Evolutionary conservation across 2,113 vertebrate genomes (phyloP), one percentile per base, ranked within the genome.

Genomic region (Saiga tatarica): DNA sequence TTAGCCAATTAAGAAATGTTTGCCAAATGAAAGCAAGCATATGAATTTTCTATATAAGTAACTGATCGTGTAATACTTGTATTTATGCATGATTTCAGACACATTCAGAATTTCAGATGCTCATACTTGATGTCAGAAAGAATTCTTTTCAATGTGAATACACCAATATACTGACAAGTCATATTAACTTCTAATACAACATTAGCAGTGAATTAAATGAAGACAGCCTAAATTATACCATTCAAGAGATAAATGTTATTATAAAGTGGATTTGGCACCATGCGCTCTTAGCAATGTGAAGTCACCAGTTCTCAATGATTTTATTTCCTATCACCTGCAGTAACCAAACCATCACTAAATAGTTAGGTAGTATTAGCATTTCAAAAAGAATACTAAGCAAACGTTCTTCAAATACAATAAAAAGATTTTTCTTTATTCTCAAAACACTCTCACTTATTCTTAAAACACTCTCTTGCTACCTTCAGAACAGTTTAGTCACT

Each of bases 131-230:
- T 79, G 39, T 82, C 81, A 76, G 42, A 93, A 96, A 83, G 28
- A 42, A 92, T 98, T 98, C 94, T 95, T 95, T 91, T 98, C n/a
- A 16, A 6, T 74, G 33, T 55, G 57, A 67, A 95, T 95, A 82
- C 78, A 97, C 57, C 95, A 91, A 92, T 52, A n/a, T 45, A 19
- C 50, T 96, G 79, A 95, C 36, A 97, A 96, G 86, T 93, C 95
- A 62, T 4, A 96, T 94, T 83, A 71, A 88, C 76, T 96, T 98
- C 95, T 74, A 96, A 87, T 91, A 59, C 9, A 95, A 71, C 84
- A 89, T 95, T 90, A 92, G 3, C 76, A 94, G 8, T 52, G 90
- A 97, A 96, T 95, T 97, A 97, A 97, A 92, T 92, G 26, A 96
- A 96, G 28, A 91, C 28, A 62, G 87, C 60, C 14, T 87, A 92